Evolutionary conservation across 2,888 invertebrate genomes (phyloP).

Genomic region (Drosophila neonasuta): DNA sequence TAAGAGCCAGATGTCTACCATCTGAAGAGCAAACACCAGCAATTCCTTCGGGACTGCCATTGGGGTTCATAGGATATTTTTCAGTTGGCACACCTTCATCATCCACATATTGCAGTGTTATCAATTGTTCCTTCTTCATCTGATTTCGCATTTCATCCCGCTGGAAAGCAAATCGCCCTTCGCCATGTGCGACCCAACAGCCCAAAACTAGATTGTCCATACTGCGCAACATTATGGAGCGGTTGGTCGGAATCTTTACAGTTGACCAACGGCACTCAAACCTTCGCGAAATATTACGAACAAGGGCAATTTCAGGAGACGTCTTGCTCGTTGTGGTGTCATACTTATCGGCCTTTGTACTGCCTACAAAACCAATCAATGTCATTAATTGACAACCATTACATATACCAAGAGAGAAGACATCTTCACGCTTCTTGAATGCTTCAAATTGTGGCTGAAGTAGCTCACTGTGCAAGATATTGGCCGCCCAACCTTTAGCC

Average conservation of each 20-base stretch:
- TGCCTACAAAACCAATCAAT: constrained; percentile 94
- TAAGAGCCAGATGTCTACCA: constrained; percentile 97
- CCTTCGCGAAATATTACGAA: constrained; percentile 94
- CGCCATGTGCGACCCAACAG: constrained; percentile 98
- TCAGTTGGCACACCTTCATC: constrained; percentile 89
- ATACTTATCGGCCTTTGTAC: constrained; percentile 73
- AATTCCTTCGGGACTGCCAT: constrained; percentile 92
- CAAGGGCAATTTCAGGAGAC: constrained; percentile 86
- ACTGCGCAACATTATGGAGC: constrained; percentile 92
- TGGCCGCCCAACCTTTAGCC: constrained; percentile 98
- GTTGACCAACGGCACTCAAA: constrained; percentile 91
- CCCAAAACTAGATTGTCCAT: constrained; percentile 95
- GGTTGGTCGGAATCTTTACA: constrained; percentile 86
- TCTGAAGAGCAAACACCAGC: constrained; percentile 94
- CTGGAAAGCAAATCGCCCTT: constrained; percentile 90
- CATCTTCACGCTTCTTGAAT: constrained; percentile 89
- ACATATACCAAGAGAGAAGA: constrained; percentile 98
- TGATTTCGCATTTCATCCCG: constrained; percentile 83
- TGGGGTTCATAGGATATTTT: constrained; percentile 96
- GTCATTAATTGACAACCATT: constrained; percentile 99
- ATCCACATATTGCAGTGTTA: constrained; percentile 92
- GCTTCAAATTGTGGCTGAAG: constrained; percentile 89
- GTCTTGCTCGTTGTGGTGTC: background rate
- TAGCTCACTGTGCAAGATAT: constrained; percentile 90
- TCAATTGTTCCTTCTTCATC: constrained; percentile 85